Conservation (phyloP, 2,888 invertebrate species). For the Pyrgus malvae region DNA sequence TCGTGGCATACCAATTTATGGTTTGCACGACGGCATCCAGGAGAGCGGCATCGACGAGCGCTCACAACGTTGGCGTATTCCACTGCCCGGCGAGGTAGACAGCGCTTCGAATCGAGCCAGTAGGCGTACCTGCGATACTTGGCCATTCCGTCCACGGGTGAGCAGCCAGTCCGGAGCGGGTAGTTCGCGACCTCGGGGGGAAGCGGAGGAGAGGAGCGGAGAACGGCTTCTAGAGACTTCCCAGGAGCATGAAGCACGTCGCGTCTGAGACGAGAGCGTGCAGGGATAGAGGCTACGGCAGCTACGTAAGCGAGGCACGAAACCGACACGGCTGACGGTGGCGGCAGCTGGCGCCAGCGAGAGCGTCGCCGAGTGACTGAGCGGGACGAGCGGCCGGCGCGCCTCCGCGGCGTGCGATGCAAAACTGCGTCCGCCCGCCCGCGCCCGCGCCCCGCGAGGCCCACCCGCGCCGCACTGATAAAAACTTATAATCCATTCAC, state of each 20-base stretch:
- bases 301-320: neutral
- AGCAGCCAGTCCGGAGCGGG: neutral
- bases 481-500: slow-evolving; percentile 51
- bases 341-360: slow-evolving; percentile 69
- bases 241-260: slow-evolving; percentile 12
- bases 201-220: neutral
- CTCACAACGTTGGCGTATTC: neutral
- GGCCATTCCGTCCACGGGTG: slow-evolving; percentile 60
- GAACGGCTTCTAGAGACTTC: slow-evolving; percentile 1
- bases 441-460: slow-evolving; percentile 43
- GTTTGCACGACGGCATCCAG: neutral
- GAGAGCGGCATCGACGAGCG: neutral
- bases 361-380: slow-evolving; percentile 79
- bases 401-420: slow-evolving; percentile 29
- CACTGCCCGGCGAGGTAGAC: slow-evolving; percentile 22
- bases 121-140: slow-evolving; percentile 65
- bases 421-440: slow-evolving; percentile 41
- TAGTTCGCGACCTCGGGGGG: neutral
- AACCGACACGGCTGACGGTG: slow-evolving; percentile 37
- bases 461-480: slow-evolving; percentile 43
- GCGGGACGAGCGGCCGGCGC: slow-evolving; percentile 43
- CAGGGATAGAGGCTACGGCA: neutral
- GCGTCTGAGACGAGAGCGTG: slow-evolving; percentile 17
- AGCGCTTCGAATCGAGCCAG: slow-evolving; percentile 23
- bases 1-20: slow-evolving; percentile 28